Evolutionary conservation across 2,113 vertebrate genomes (phyloP).

Genomic region (Toxotes jaculatrix): DNA sequence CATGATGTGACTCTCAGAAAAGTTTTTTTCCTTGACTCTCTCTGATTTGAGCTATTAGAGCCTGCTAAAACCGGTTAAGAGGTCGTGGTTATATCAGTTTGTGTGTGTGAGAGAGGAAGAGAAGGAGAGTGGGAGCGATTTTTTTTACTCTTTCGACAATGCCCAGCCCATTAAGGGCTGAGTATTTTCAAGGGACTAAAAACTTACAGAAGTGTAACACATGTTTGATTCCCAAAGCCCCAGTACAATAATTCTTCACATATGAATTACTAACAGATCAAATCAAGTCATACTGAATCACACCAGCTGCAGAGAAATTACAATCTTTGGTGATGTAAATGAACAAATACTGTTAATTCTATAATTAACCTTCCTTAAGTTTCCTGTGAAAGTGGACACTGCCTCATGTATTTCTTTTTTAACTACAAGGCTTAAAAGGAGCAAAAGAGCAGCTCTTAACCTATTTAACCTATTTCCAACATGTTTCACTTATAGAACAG

Average conservation of each 20-base stretch:
- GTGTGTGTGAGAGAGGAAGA: conserved; percentile 37
- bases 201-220: conserved; percentile 72
- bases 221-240: conserved; percentile 69
- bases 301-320: conserved; percentile 51
- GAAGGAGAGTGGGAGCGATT: conserved; percentile 37
- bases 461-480: neutral
- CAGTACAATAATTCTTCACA: conserved; percentile 67
- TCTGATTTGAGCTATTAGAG: conserved; percentile 66
- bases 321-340: conserved; percentile 11
- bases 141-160: conserved; percentile 41
- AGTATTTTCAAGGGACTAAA: conserved; percentile 61
- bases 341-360: conserved; percentile 28
- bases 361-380: conserved; percentile 8
- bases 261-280: conserved; percentile 68
- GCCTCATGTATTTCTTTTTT: neutral
- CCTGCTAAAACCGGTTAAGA: conserved; percentile 64
- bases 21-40: conserved; percentile 40
- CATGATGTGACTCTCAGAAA: conserved; percentile 47
- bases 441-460: neutral
- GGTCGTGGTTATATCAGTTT: conserved; percentile 61
- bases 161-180: conserved; percentile 61
- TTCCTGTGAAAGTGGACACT: neutral
- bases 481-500: neutral
- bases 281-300: conserved; percentile 47
- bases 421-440: neutral